Conservation (phyloP, 2,797 vertebrate genomes). For the Taeniopygia guttata region DNA sequence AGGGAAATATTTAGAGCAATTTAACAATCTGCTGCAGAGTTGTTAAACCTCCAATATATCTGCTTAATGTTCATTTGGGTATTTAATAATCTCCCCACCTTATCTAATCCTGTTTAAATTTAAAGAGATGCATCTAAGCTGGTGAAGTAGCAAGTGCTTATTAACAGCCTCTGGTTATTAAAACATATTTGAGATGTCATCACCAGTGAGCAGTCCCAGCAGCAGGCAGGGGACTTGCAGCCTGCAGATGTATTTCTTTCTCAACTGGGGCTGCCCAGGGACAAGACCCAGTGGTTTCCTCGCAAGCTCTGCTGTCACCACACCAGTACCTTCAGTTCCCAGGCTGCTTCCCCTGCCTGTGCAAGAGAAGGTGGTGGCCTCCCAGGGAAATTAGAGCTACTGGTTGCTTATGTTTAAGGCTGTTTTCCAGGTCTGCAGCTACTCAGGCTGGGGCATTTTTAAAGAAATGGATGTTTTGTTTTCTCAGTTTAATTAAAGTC, state of each 20-base stretch:
- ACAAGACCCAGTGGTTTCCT: neutral
- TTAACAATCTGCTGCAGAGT: constrained; percentile 70
- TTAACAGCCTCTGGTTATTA: constrained; percentile 73
- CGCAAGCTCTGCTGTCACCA: neutral
- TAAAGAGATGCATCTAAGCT: constrained; percentile 75
- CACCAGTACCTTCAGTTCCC: neutral
- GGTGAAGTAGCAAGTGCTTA: constrained; percentile 61
- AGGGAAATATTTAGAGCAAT: constrained; percentile 58
- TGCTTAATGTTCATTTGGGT: constrained; percentile 77
- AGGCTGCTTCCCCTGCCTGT: neutral
- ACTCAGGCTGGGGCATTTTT: neutral
- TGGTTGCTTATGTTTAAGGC: neutral
- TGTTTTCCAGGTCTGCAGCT: neutral
- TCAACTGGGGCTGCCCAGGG: constrained; percentile 5
- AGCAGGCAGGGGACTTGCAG: constrained; percentile 24
- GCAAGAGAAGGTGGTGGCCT: neutral
- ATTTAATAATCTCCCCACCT: constrained; percentile 76
- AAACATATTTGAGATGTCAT: constrained; percentile 70
- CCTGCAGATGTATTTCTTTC: constrained; percentile 30
- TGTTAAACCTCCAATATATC: constrained; percentile 73
- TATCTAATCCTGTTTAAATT: constrained; percentile 77
- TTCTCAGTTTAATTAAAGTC: neutral
- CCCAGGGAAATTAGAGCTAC: neutral
- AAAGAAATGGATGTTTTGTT: neutral
- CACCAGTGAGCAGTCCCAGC: neutral